Evolutionary conservation across 2,797 vertebrate genomes (phyloP), one percentile per base, ranked within the genome.

Genomic region (Vespertilio murinus): DNA sequence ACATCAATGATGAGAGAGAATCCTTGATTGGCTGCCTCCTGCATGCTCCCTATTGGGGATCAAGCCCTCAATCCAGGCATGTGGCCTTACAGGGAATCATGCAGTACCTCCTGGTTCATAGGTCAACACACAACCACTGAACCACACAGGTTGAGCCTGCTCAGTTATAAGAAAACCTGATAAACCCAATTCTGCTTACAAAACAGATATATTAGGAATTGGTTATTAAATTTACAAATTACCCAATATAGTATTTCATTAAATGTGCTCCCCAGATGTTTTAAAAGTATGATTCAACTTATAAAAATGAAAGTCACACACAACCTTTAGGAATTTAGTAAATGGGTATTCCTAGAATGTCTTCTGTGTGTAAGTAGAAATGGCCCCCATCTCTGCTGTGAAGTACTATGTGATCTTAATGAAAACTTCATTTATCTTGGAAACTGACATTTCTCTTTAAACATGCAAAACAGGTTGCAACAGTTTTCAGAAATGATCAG

Each of bases 191-290:
- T 77, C 81, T 85, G 42, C 52, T 77, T 59, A 38, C 0, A 11
- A 82, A 96, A 74, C 30, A 71, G 28, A 25, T 77, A 70, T 71
- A 61, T 67, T 47, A 45, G 71, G n/a, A 79, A 33, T 61, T 80
- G n/a, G 52, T 67, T 69, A 45, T 17, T 95, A 56, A 93, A 54
- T 93, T 94, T 83, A 71, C 64, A 83, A 74, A 93, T 71, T 54
- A n/a, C 42, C 40, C 64, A 80, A 18, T 74, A 25, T 8, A 18
- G 5, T 67, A 56, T 35, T 74, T 74, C 33, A 90, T 88, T 78
- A 90, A 95, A 59, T 93, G 45, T 95, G 74, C 3, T 78, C 61
- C 47, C 61, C 49, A 61, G 88, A 38, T 90, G 88, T 73, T 88
- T 78, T 74, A 14, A 93, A 94, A 82, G 49, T 54, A 77, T 90